Evolutionary conservation across 92 coral and sea anemone species (phyloP).

Genomic region (Phenganax subtilis): DNA sequence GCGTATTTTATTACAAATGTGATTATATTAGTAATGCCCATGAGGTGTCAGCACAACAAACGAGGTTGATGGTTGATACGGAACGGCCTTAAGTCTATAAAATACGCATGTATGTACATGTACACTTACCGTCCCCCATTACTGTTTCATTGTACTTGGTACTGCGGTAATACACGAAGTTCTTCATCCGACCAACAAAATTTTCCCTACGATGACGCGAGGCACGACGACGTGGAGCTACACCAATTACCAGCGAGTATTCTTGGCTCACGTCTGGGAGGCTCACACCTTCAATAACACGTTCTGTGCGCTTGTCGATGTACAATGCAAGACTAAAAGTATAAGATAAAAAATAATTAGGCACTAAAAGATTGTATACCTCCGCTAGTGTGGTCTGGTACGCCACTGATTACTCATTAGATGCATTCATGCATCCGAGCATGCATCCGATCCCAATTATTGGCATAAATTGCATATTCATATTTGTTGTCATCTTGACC

Average conservation of each 20-base stretch:
- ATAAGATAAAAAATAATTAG: background rate
- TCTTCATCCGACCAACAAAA: constrained; percentile 24
- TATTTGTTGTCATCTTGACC: too few relatives aligned
- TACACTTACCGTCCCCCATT: constrained; percentile 17
- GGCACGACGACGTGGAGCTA: background rate
- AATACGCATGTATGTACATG: background rate
- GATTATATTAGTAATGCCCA: too few relatives aligned
- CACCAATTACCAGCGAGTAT: background rate
- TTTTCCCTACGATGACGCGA: background rate
- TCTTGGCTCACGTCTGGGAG: constrained; percentile 7
- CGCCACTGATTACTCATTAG: too few relatives aligned
- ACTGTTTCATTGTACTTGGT: constrained; percentile 24
- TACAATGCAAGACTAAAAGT: constrained; percentile 14
- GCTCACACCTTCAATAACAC: background rate
- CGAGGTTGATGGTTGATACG: background rate
- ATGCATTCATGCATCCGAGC: too few relatives aligned
- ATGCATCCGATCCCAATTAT: too few relatives aligned
- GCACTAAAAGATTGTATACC: too few relatives aligned
- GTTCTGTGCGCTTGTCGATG: constrained; percentile 20
- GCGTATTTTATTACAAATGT: too few relatives aligned
- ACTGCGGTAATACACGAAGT: constrained; percentile 22
- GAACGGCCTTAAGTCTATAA: background rate
- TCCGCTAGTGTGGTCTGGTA: too few relatives aligned
- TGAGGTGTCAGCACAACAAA: too few relatives aligned
- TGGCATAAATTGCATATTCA: too few relatives aligned